phyloP scores from a whole-genome alignment of 2,888 invertebrate species.

The Lithosia quadra region DNA sequence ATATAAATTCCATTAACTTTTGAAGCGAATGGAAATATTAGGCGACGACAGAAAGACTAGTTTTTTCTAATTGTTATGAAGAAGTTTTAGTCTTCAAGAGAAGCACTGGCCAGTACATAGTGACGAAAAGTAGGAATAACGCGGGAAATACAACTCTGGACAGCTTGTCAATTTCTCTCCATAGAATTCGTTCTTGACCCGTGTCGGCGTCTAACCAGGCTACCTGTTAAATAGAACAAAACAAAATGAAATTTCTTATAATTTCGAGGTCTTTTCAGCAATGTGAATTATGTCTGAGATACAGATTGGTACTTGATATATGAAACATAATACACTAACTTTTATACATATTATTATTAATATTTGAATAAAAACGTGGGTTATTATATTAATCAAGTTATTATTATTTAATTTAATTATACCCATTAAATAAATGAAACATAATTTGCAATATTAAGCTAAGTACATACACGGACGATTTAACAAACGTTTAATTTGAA shows the following conservation, averaged over 20 bases:
- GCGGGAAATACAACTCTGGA: conserved; percentile 92
- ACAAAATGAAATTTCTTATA: neutral
- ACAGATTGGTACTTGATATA: too few species aligned
- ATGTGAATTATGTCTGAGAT: too few species aligned
- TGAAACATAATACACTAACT: too few species aligned
- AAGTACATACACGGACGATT: too few species aligned
- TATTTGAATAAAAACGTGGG: too few species aligned
- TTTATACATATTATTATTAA: too few species aligned
- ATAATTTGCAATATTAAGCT: too few species aligned
- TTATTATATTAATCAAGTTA: too few species aligned
- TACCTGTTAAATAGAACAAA: conserved; percentile 73
- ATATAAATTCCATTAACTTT: neutral
- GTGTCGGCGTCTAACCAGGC: conserved; percentile 90
- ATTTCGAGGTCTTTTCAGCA: neutral
- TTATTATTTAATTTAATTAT: too few species aligned
- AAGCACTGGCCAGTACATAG: conserved; percentile 93
- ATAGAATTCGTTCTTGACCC: conserved; percentile 91
- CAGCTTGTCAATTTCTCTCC: conserved; percentile 92
- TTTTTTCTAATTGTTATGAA: conserved; percentile 70
- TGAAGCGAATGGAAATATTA: conserved; percentile 7
- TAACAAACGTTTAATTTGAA: too few species aligned
- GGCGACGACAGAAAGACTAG: conserved; percentile 33
- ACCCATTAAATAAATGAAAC: too few species aligned
- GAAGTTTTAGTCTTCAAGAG: conserved; percentile 88
- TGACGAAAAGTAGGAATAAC: conserved; percentile 91